Conservation (phyloP, 2,113 vertebrate species). For the Terrapene triunguis region DNA sequence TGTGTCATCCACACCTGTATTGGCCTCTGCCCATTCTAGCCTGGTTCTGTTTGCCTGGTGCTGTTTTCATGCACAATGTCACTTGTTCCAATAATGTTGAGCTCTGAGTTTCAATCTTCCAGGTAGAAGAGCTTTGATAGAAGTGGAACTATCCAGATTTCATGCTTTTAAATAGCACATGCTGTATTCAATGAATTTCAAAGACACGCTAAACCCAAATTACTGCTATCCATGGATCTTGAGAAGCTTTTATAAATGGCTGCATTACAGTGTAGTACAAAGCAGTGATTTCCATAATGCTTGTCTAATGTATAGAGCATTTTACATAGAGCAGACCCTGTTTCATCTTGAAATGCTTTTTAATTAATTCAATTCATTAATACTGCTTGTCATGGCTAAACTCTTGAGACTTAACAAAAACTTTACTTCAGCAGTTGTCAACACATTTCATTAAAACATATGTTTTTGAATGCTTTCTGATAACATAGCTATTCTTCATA, state of each 20-base stretch:
- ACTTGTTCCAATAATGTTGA: not conserved
- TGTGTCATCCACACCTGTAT: not conserved
- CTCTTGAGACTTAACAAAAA: conserved; percentile 80
- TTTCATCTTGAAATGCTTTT: conserved; percentile 84
- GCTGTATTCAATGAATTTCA: conserved; percentile 77
- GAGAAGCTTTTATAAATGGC: conserved; percentile 80
- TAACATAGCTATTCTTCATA: conserved; percentile 66
- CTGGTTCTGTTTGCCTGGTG: not conserved
- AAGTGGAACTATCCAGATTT: conserved; percentile 71
- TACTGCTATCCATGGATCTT: conserved; percentile 77
- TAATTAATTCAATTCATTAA: conserved; percentile 85
- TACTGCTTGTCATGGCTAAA: conserved; percentile 80
- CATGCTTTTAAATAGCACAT: conserved; percentile 75
- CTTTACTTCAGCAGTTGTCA: conserved; percentile 81
- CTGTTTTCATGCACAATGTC: not conserved
- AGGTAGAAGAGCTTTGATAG: conserved; percentile 39
- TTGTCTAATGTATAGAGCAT: conserved; percentile 81
- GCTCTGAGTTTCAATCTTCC: not conserved
- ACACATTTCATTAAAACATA: conserved; percentile 78
- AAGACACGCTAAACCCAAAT: conserved; percentile 75
- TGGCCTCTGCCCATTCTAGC: not conserved
- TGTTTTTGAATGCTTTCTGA: conserved; percentile 75
- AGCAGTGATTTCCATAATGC: conserved; percentile 83
- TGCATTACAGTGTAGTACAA: conserved; percentile 78
- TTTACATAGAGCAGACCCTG: conserved; percentile 74